Percentiles rank a stretch among this genome's conserved stretches.
phyloP scores from a whole-genome alignment of 2,113 vertebrate species.

The Anseranas semipalmata region DNA sequence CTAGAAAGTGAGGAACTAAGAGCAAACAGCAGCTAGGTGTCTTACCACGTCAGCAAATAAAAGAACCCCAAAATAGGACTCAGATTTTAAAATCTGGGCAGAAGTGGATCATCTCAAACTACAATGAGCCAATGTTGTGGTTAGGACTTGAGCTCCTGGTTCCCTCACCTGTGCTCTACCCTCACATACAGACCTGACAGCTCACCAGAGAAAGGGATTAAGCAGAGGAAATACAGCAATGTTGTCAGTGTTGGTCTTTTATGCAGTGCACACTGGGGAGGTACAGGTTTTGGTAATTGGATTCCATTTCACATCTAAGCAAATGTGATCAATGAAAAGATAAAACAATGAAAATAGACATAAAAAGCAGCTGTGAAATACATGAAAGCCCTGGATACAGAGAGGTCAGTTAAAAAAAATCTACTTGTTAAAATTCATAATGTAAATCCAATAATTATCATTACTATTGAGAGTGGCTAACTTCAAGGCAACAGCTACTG shows the following conservation, averaged over 20 bases:
- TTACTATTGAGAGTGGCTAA: background rate
- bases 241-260: background rate
- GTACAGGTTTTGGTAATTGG: background rate
- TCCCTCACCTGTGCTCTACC: background rate
- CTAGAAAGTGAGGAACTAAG: background rate
- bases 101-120: background rate
- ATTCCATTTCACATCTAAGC: background rate
- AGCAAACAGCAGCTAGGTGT: background rate
- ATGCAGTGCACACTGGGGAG: background rate
- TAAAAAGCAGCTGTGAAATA: background rate
- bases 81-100: background rate
- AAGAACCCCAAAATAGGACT: background rate
- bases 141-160: background rate
- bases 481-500: background rate
- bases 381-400: background rate
- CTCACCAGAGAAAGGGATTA: background rate
- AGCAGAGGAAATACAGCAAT: background rate
- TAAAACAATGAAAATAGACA: background rate
- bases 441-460: background rate
- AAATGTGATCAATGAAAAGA: background rate
- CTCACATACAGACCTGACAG: background rate
- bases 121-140: background rate
- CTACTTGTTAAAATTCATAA: background rate
- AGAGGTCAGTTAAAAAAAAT: background rate
- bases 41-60: background rate